Percentiles rank a stretch among this genome's conserved stretches.
phyloP scores from a whole-genome alignment of 2,888 invertebrate genomes.

The Glyphotaelius pellucidus region DNA sequence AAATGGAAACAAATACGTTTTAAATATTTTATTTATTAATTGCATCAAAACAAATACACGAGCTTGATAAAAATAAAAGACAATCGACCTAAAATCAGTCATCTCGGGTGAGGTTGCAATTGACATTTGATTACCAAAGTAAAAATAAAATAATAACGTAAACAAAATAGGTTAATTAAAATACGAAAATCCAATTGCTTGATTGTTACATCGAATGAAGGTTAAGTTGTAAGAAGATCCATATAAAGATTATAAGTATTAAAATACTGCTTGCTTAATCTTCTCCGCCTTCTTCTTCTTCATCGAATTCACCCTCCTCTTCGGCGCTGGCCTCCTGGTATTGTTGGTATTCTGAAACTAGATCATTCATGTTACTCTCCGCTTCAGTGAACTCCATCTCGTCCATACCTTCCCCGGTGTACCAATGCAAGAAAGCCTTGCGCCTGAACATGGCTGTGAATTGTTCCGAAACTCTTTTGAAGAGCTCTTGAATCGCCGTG shows the following conservation, averaged over 20 bases:
- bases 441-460: constrained; percentile 90
- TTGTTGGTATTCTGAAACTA: constrained; percentile 79
- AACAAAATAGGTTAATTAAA: not conserved
- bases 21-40: not conserved
- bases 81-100: no score
- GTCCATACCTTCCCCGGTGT: constrained; percentile 89
- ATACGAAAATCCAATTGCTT: not conserved
- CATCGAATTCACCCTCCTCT: constrained; percentile 78
- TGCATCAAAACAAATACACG: not conserved
- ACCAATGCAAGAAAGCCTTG: constrained; percentile 90
- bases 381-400: constrained; percentile 85
- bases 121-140: not conserved
- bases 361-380: constrained; percentile 81
- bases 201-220: not conserved
- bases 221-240: not conserved
- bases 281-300: constrained; percentile 72
- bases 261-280: constrained; percentile 69
- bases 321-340: constrained; percentile 80
- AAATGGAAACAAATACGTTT: not conserved
- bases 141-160: not conserved
- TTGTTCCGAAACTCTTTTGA: constrained; percentile 85
- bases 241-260: not conserved
- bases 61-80: not conserved
- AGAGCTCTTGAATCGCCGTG: constrained; percentile 87
- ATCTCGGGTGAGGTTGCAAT: not conserved